A percentile compares a stretch with the other conserved stretches of the same genome.
These are phyloP conservation scores for Lithophane ornitopus DNA, from an alignment of 2,888 invertebrate genomes.

Conservation along the genomic window DNA sequence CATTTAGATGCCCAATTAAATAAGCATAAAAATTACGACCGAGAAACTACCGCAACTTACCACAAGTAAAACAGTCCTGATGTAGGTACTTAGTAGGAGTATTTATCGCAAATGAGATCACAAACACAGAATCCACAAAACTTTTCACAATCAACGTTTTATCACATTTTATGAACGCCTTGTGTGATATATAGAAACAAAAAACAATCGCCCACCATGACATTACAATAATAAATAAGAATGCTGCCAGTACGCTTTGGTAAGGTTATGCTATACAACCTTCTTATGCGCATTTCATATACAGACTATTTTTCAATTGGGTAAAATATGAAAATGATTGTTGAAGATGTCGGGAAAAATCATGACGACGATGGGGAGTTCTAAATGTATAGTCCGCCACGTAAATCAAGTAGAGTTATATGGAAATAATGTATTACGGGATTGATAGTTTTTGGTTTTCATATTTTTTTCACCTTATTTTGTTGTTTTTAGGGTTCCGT, in stretches of 20 bases:
- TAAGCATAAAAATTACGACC: not conserved
- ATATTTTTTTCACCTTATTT: not conserved
- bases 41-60: not conserved
- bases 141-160: not conserved
- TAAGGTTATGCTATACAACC: not conserved
- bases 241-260: not conserved
- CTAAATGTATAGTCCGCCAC: too few species aligned
- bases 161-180: not conserved
- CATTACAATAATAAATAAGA: not conserved
- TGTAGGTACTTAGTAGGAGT: not conserved
- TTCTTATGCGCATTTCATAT: not conserved
- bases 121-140: not conserved
- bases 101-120: too few species aligned
- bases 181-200: constrained; percentile 4
- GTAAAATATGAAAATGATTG: too few species aligned
- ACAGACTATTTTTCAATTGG: too few species aligned
- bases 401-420: too few species aligned
- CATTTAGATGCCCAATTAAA: not conserved
- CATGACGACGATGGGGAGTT: too few species aligned
- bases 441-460: not conserved
- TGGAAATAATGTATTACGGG: too few species aligned
- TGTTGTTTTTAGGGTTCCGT: too few species aligned
- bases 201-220: not conserved
- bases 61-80: not conserved
- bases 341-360: too few species aligned